Conservation (phyloP, 2,888 invertebrate species). For the Amiota mariae region DNA sequence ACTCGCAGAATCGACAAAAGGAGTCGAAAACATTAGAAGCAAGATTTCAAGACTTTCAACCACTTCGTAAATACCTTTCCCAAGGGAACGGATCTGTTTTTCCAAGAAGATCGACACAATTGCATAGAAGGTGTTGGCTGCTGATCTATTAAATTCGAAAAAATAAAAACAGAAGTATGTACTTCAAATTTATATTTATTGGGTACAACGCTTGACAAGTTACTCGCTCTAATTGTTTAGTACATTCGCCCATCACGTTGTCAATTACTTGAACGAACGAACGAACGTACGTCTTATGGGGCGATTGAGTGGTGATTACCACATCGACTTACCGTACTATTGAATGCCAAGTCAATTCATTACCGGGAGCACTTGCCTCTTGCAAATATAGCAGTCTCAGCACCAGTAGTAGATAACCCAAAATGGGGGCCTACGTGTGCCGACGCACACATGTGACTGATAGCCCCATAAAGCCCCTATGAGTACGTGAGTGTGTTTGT, state of each 20-base stretch:
- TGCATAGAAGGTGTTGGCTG: too few species aligned
- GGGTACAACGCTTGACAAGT: too few species aligned
- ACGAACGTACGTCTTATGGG: background rate
- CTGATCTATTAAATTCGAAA: too few species aligned
- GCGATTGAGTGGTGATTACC: background rate
- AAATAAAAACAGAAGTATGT: too few species aligned
- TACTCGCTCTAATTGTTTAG: too few species aligned
- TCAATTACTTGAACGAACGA: background rate
- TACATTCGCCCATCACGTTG: constrained; percentile 18
- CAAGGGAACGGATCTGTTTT: too few species aligned
- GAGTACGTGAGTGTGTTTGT: constrained; percentile 58
- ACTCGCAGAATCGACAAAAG: too few species aligned
- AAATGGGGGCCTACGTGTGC: constrained; percentile 22
- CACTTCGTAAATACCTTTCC: too few species aligned
- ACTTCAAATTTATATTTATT: too few species aligned
- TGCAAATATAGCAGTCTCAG: background rate
- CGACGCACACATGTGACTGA: constrained; percentile 43
- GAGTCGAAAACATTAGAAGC: too few species aligned
- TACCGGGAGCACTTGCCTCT: constrained; percentile 9
- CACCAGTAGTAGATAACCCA: background rate
- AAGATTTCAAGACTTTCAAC: too few species aligned
- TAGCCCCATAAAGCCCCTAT: constrained; percentile 38
- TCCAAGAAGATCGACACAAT: too few species aligned
- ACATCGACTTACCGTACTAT: background rate
- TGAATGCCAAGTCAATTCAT: constrained; percentile 1